Conservation (phyloP, 2,888 invertebrate species). For the Bibio marci region DNA sequence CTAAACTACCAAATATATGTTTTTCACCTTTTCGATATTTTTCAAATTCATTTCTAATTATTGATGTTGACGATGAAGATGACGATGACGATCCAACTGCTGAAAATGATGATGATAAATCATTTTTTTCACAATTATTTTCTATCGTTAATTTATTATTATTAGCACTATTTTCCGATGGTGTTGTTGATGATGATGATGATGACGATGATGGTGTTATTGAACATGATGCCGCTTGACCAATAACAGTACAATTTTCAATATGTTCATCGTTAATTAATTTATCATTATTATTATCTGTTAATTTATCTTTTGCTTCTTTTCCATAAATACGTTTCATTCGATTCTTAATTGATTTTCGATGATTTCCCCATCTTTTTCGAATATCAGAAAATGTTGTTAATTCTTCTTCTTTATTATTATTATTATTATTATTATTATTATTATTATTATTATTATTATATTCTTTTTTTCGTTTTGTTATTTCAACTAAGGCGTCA, state of each 20-base stretch:
- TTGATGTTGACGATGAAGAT: not conserved
- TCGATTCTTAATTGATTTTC: conserved; percentile 18
- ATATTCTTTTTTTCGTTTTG: conserved; percentile 11
- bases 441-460: not conserved
- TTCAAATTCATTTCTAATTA: conserved; percentile 8
- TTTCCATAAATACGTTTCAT: conserved; percentile 16
- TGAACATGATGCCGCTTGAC: conserved; percentile 9
- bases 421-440: not conserved
- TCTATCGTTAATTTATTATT: conserved; percentile 8
- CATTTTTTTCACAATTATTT: conserved; percentile 3
- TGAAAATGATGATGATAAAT: not conserved
- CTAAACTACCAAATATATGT: conserved; percentile 15
- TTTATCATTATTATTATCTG: not conserved
- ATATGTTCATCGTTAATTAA: not conserved
- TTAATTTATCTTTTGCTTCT: conserved; percentile 1
- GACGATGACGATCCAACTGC: not conserved
- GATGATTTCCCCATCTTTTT: conserved; percentile 17
- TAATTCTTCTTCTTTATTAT: conserved; percentile 3
- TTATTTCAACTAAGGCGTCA: conserved; percentile 16
- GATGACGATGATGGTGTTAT: conserved; percentile 2
- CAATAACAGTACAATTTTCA: conserved; percentile 7
- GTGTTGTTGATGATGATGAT: conserved; percentile 5
- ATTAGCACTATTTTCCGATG: conserved; percentile 9
- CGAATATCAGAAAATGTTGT: conserved; percentile 17
- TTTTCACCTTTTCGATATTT: conserved; percentile 10